Evolutionary conservation across 2,113 vertebrate genomes (phyloP), one percentile per base, ranked within the genome.

Genomic region (Pelobates fuscus): DNA sequence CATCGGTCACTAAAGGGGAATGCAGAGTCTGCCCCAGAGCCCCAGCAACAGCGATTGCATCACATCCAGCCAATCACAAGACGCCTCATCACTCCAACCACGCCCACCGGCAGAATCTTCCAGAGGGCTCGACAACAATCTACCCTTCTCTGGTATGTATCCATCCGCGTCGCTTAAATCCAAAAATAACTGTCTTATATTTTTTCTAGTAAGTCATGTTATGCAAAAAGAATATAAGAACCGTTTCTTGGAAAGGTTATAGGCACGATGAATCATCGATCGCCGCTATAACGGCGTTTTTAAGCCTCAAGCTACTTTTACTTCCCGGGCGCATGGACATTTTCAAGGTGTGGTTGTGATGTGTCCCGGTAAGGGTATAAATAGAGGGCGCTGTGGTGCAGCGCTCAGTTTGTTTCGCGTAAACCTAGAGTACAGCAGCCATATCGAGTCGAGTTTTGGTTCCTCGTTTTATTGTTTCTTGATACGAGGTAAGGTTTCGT

Each of bases 41-140:
- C 88, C 2, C 77, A 84, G 90, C 88, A 91, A 92, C 90, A 91
- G 71, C 68, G 29, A 70, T 87, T 79, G 85, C 81, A 55, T 87
- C 70, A 78, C 46, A 25, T 10, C 52, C 20, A 14, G 57, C 91
- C 90, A 92, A 89, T 92, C 86, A 87, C 79, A 71, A 49, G 41
- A 1, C 52, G 27, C 12, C 52, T 46, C 15, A 0, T 0, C 12
- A 5, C 27, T 59, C 84, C 77, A 80, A 79, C 71, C 6, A 15
- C 11, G 18, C 18, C 60, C 1, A 49, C 26, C 27, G 78, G 26
- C 43, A 24, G 84, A 87, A 82, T 71, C 77, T 91, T 91, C 90
- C 85, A 92, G 91, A 91, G 81, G 79, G 67, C 85, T 81, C 85
- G 25, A 24, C 1, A 17, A n/a, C 14, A 23, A 37, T 0, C 0